Conservation (phyloP, 2,797 vertebrate species). For the Rhodeus uyekii region DNA sequence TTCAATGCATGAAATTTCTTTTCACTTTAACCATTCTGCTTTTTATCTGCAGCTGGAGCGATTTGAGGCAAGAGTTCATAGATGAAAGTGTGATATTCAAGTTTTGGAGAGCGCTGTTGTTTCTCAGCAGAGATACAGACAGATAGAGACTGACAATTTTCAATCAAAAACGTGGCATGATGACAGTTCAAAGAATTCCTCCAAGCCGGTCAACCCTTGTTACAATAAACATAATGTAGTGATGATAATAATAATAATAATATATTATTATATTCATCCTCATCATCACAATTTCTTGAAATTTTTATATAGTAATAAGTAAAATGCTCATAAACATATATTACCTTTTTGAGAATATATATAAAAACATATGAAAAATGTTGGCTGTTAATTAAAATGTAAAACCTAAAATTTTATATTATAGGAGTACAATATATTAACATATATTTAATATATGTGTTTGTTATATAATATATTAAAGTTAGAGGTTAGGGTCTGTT, state of each 20-base stretch:
- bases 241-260: not conserved
- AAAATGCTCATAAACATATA: not conserved
- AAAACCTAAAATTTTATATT: not conserved
- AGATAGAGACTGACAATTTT: not conserved
- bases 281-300: not conserved
- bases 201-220: not conserved
- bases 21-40: not conserved
- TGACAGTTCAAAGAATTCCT: not conserved
- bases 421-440: too few relatives aligned
- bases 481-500: not conserved
- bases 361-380: not conserved
- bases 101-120: not conserved
- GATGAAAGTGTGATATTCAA: slow-evolving; percentile 11
- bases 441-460: not conserved
- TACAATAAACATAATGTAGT: not conserved
- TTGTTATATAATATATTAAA: too few relatives aligned
- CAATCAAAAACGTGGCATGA: not conserved
- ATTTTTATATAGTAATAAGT: too few relatives aligned
- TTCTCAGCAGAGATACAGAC: not conserved
- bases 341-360: not conserved
- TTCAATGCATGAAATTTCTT: not conserved
- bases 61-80: not conserved
- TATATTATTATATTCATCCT: not conserved
- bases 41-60: not conserved
- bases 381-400: not conserved